These are phyloP conservation scores for Trachymyrmex septentrionalis DNA, from an alignment of 1,140 invertebrate genomes.

Conservation along the genomic window DNA sequence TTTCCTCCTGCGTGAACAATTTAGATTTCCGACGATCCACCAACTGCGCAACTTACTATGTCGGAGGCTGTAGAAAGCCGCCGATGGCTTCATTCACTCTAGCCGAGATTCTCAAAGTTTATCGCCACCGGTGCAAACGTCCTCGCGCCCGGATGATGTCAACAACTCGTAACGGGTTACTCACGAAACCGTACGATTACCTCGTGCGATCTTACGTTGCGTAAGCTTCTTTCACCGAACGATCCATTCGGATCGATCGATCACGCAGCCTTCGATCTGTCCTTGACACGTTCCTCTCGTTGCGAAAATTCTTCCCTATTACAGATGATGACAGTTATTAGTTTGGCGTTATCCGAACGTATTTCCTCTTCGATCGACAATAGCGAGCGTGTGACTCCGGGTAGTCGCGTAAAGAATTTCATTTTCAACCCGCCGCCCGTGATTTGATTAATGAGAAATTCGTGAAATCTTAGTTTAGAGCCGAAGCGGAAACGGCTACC, in stretches of 20 bases:
- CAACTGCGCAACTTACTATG: background rate
- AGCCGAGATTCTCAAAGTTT: background rate
- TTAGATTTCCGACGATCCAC: background rate
- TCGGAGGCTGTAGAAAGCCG: background rate
- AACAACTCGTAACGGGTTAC: background rate
- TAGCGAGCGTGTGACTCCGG: background rate
- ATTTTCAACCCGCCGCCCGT: slow-evolving; percentile 18
- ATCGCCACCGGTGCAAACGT: background rate
- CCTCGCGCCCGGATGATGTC: background rate
- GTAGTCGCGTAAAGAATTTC: slow-evolving; percentile 1
- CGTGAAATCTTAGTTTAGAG: background rate
- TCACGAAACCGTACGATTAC: slow-evolving; percentile 25
- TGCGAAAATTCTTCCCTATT: background rate
- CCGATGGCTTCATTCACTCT: background rate
- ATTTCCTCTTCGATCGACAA: background rate
- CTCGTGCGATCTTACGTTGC: slow-evolving; percentile 11
- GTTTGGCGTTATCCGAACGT: background rate
- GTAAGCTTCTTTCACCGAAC: slow-evolving; percentile 38
- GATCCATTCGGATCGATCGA: slow-evolving; percentile 29
- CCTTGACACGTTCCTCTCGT: slow-evolving; percentile 1
- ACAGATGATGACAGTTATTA: background rate
- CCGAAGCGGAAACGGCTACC: background rate
- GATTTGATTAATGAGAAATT: background rate
- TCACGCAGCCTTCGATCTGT: slow-evolving; percentile 5
- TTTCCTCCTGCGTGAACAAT: background rate